Base-by-base conservation (phyloP, 1,140 invertebrate species). In the Trichonephila clavata region DNA sequence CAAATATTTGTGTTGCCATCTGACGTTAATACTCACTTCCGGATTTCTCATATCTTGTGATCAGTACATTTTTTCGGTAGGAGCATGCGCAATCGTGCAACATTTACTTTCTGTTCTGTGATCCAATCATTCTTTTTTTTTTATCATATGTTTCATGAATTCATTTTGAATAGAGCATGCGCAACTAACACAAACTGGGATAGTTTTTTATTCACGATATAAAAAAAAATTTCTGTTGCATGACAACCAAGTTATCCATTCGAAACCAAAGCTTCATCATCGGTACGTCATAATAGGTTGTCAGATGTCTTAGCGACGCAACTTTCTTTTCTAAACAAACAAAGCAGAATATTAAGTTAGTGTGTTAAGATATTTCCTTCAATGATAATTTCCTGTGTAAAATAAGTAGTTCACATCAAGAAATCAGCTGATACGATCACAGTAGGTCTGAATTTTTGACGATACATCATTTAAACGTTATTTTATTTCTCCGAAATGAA, bases 291-390 rank as follows among this genome's bases (percentile, higher is more conserved):
- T 77, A 18, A 27, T 77, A 39, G 68, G 18, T 32, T 6, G 7
- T 16, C 4, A 16, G 5, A 77, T 18, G 32, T 32, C 71, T 32
- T 77, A 77, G 32, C 71, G 71, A 77, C 71, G 27, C 27, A 77
- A 20, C 27, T 39, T 32, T 18, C 71, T 20, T 77, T 77, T 77
- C 27, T 77, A 77, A 77, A 77, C 71, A 77, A 77, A 77, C 63
- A 18, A 77, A 77, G 16, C 4, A 5, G 18, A 77, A 16, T 7
- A 24, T 24, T 68, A 7, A 68, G 21, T 65, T 10, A 77, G 71
- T 77, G 0, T 50, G 71, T 77, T 39, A 2, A 32, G 3, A 77
- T 32, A 32, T 77, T 77, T 77, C 27, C 24, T 18, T 27, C n/a
- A 27, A 68, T 68, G 65, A 68, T 68, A 68, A 24, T 16, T 68